Base-by-base conservation (phyloP, 1,140 invertebrate species). In the Sycobia sp. region DNA sequence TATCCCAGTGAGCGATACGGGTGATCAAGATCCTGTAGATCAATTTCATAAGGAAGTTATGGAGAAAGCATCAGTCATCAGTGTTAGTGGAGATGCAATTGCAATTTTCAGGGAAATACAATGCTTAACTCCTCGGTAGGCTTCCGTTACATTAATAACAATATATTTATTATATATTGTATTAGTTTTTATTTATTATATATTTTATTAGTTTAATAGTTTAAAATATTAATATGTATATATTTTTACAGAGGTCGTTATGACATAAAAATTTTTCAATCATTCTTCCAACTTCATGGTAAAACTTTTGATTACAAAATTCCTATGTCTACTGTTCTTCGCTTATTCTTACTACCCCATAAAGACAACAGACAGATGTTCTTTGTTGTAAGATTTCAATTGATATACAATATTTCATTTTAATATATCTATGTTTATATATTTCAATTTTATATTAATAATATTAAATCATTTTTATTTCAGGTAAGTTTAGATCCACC, bases 221-320 rank as follows among this genome's bases (percentile, higher is more conserved):
- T 32, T 32, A n/a, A 20, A 36, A 69, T n/a, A n/a, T n/a, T n/a
- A n/a, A n/a, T n/a, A n/a, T n/a, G n/a, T n/a, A n/a, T n/a, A n/a
- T n/a, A n/a, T 67, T 82, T 9, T 65, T 86, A 84, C 82, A 95
- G 94, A 84, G 98, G 98, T 88, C 95, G 98, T 66, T 99, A 99
- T 77, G 98, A 99, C 77, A 97, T 99, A 79, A 99, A 99, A 84
- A 90, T 99, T 43, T 99, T 97, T 76, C 91, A 93, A 59, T 90
- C 94, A 2, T 99, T 99, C 80, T 93, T 99, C 74, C 97, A 99
- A 84, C 88, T 99, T 54, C 98, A 99, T 77, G 98, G 98, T 82
- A 99, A 99, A 88, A 99, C 98, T 0, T 99, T 98, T 79, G 97
- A 99, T 84, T 99, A 99, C 83, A 99, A 99, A 83, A 98, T 99